Conservation (phyloP, 2,888 invertebrate genomes). For the Ganaspis brasiliensis region DNA sequence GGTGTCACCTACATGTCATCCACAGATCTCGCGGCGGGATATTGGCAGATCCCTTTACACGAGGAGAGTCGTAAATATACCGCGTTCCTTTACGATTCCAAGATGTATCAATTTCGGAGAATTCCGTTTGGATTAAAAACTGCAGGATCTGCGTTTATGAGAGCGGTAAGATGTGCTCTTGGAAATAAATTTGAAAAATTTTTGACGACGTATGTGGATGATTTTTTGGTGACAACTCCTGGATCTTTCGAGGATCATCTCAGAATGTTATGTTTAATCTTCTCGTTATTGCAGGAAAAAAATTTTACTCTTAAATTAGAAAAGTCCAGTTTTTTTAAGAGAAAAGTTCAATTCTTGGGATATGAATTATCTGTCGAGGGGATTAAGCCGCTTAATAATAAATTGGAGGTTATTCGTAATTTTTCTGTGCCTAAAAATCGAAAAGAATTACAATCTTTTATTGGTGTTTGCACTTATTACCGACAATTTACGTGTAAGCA, state of each 20-base stretch:
- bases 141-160: slow-evolving; percentile 62
- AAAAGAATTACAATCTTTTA: slow-evolving; percentile 20
- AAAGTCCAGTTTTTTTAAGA: neutral
- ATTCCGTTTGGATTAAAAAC: slow-evolving; percentile 70
- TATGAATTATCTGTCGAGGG: slow-evolving; percentile 8
- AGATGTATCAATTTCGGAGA: slow-evolving; percentile 66
- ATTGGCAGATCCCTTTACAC: slow-evolving; percentile 62
- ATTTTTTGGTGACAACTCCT: neutral
- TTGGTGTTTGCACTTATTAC: slow-evolving; percentile 12
- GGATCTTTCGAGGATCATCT: slow-evolving; percentile 13
- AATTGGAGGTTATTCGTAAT: neutral
- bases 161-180: slow-evolving; percentile 44
- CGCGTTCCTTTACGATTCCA: slow-evolving; percentile 58
- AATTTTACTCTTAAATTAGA: slow-evolving; percentile 27
- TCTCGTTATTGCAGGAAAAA: neutral
- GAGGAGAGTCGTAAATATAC: slow-evolving; percentile 58
- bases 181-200: no score
- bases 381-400: neutral
- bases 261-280: neutral
- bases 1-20: slow-evolving; percentile 55
- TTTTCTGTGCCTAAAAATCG: slow-evolving; percentile 10
- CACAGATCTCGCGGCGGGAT: slow-evolving; percentile 63
- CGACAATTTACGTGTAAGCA: slow-evolving; percentile 22
- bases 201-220: neutral
- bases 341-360: slow-evolving; percentile 14